These are phyloP conservation scores for Morpho achilles DNA, from an alignment of 2,888 invertebrate species.

Conservation along the genomic window DNA sequence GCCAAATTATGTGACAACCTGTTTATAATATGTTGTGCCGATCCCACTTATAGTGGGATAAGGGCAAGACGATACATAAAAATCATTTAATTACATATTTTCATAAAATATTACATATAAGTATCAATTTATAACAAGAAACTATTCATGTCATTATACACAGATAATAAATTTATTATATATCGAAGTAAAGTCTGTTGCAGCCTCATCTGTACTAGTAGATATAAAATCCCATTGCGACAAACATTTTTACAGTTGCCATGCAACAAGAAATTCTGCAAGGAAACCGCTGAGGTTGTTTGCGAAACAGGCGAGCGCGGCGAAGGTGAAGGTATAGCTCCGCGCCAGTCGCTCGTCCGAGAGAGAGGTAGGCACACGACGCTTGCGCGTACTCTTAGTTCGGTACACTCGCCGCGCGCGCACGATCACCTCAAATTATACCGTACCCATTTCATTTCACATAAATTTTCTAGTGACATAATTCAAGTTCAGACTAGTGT, in stretches of 20 bases:
- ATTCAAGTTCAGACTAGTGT: constrained; percentile 36
- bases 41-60: too few relatives aligned
- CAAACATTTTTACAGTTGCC: constrained; percentile 60
- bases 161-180: neutral
- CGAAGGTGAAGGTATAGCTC: constrained; percentile 52
- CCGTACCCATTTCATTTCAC: neutral
- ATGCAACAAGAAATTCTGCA: constrained; percentile 73
- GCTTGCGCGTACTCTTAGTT: constrained; percentile 34
- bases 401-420: constrained; percentile 38
- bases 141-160: too few relatives aligned
- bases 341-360: constrained; percentile 67
- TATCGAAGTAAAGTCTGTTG: neutral
- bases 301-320: constrained; percentile 58
- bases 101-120: too few relatives aligned
- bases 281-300: constrained; percentile 60
- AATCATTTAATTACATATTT: too few relatives aligned
- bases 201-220: constrained; percentile 4
- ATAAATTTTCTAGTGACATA: constrained; percentile 33
- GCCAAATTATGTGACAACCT: too few relatives aligned
- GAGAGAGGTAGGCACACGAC: constrained; percentile 59
- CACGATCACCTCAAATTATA: constrained; percentile 24
- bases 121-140: too few relatives aligned
- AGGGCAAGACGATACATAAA: too few relatives aligned
- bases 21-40: too few relatives aligned
- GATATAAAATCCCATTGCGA: constrained; percentile 27